A percentile compares a stretch with the other conserved stretches of the same genome.
phyloP scores from a whole-genome alignment of 53 echinoderm and acorn worm species.

The Luidia sarsii region DNA sequence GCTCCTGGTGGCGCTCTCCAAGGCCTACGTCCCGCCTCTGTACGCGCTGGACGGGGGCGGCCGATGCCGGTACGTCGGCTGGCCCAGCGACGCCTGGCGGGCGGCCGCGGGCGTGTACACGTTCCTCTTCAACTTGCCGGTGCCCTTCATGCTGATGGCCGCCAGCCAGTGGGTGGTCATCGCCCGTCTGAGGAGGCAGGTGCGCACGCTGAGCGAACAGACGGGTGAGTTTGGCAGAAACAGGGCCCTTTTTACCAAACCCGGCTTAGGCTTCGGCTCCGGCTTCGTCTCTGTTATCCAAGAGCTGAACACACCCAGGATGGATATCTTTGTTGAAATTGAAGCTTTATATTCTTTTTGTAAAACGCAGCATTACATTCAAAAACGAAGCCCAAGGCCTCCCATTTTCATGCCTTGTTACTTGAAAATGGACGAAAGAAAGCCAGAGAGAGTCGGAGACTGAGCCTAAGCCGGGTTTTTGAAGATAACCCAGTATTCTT shows the following conservation, averaged over 20 bases:
- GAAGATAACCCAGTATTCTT: too few species aligned
- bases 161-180: slow-evolving; percentile 9
- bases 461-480: too few species aligned
- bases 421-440: too few species aligned
- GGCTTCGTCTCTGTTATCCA: too few species aligned
- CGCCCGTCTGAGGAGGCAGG: slow-evolving; percentile 8
- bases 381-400: too few species aligned
- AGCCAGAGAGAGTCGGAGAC: too few species aligned
- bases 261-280: too few species aligned
- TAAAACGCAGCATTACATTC: too few species aligned
- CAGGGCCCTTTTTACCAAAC: not conserved
- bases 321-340: too few species aligned
- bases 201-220: not conserved
- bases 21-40: slow-evolving; percentile 2
- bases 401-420: too few species aligned
- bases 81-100: slow-evolving; percentile 3
- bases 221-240: not conserved
- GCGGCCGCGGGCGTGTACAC: not conserved
- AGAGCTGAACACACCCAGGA: too few species aligned
- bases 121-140: not conserved
- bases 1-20: slow-evolving; percentile 5
- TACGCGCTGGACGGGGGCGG: not conserved
- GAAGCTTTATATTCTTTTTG: too few species aligned
- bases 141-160: slow-evolving; percentile 17
- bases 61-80: slow-evolving; percentile 11